Evolutionary conservation across 1,140 invertebrate genomes (phyloP), one percentile per base, ranked within the genome.

Genomic region (Caenorhabditis brenneri): DNA sequence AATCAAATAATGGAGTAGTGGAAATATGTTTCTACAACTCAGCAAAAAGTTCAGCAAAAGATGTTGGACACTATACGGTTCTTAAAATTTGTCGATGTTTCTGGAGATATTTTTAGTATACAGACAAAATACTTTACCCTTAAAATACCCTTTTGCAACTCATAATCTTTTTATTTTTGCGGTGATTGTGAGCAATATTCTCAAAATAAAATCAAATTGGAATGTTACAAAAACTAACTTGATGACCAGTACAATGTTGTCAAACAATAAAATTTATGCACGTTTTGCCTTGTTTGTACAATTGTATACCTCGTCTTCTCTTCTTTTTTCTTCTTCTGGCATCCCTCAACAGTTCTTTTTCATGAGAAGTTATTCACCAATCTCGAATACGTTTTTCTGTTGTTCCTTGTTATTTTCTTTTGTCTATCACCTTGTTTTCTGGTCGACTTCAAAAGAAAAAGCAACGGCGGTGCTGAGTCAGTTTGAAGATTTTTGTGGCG

Each of bases 161-260:
- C n/a, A n/a, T 2, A 51, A 51, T 29, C 53, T 27, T 10, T 9
- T 29, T n/a, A n/a, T 10, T 55, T 27, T n/a, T 55, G n/a, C 31
- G 58, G 29, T 65, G 29, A 15, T 22, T 22, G 24, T 16, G 7
- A 16, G 33, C 7, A 36, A 36, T 15, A 36, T 65, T 65, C 58
- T n/a, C 58, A 65, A 55, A 55, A 55, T 27, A 55, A 36, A 65
- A 9, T 31, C 58, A 36, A 65, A 3, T 16, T 36, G 7, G 19
- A 24, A 27, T 27, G 2, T 7, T 10, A 65, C 55, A 27, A 58
- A n/a, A 42, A 42, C 5, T 42, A 65, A 33, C 16, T 65, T 65
- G 58, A 65, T 36, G 33, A 65, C 33, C 58, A 65, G 58, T 39
- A 74, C 33, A 74, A 74, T 74, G 65, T 74, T 42, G 1, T 74